Evolutionary conservation across 2,888 invertebrate species (phyloP), one percentile per base, ranked within the genome.

Genomic region (Spodoptera exigua): DNA sequence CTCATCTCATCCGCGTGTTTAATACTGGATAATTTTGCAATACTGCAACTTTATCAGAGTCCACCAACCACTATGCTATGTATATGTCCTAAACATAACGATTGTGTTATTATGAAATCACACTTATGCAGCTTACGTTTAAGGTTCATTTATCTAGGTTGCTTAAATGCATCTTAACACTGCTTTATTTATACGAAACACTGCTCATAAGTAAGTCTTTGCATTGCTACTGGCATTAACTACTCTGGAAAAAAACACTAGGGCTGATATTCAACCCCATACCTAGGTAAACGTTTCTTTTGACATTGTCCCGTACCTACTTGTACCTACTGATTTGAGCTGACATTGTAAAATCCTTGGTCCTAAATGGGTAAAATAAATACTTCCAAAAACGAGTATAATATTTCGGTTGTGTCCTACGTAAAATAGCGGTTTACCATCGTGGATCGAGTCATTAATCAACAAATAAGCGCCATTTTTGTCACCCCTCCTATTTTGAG

Each of bases 51-150:
- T n/a, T n/a, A n/a, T n/a, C n/a, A n/a, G n/a, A n/a, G n/a, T n/a
- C n/a, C n/a, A n/a, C n/a, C n/a, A n/a, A n/a, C n/a, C n/a, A n/a
- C n/a, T n/a, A n/a, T n/a, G n/a, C n/a, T n/a, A n/a, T n/a, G n/a
- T 36, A n/a, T 13, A 40, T 40, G 40, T 14, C 40, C 40, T 40
- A 40, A 40, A 14, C 16, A 40, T 40, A 40, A 40, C 10, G 16
- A 17, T 17, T 40, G 16, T 40, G 40, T 40, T 40, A 16, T 49
- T 18, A 54, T 27, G 44, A 61, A 61, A 32, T 61, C 13, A 21
- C 54, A 52, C 11, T 52, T 59, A 7, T 10, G 10, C 1, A 46
- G 61, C n/a, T 55, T 61, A 40, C 45, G 34, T 49, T 55, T 55
- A 18, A 51, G 40, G 35, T 61, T 55, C 1, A 45, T 37, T 46